Evolutionary conservation across 2,797 vertebrate genomes (phyloP).

Genomic region (Brachymystax lenok): DNA sequence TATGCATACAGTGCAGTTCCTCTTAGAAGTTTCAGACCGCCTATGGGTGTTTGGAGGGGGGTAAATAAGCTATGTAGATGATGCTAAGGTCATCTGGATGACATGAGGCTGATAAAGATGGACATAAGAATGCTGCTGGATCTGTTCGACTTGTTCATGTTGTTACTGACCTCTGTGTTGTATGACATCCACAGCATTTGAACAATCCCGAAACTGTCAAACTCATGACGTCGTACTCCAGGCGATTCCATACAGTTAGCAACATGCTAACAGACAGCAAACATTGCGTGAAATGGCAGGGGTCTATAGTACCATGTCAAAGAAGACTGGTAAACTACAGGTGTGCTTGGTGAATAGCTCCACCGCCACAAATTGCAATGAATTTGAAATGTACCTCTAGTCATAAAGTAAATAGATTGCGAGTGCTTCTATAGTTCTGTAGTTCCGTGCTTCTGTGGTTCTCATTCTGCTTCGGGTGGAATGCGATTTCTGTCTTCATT

Average conservation of each 20-base stretch:
- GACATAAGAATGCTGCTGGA: background rate
- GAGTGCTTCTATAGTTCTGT: slow-evolving; percentile 52
- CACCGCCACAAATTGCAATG: slow-evolving; percentile 42
- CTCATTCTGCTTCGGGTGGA: slow-evolving; percentile 45
- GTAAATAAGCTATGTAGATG: background rate
- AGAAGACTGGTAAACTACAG: slow-evolving; percentile 11
- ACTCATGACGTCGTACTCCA: slow-evolving; percentile 7
- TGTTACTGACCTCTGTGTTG: background rate
- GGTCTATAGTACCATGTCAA: background rate
- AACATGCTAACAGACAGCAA: slow-evolving; percentile 26
- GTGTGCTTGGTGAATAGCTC: slow-evolving; percentile 28
- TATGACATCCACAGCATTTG: slow-evolving; percentile 1
- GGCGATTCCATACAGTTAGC: slow-evolving; percentile 20
- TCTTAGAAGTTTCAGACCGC: background rate
- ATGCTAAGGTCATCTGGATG: background rate
- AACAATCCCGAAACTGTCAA: background rate
- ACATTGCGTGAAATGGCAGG: background rate
- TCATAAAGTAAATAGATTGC: slow-evolving; percentile 70
- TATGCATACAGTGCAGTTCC: background rate
- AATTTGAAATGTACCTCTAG: slow-evolving; percentile 61
- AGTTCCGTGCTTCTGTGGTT: slow-evolving; percentile 49
- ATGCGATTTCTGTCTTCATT: slow-evolving; percentile 60
- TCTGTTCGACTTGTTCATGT: background rate
- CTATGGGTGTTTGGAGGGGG: slow-evolving; percentile 11
- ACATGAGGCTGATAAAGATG: background rate